Conservation (phyloP, 1,140 invertebrate genomes). For the Drosophila quadrilineata region DNA sequence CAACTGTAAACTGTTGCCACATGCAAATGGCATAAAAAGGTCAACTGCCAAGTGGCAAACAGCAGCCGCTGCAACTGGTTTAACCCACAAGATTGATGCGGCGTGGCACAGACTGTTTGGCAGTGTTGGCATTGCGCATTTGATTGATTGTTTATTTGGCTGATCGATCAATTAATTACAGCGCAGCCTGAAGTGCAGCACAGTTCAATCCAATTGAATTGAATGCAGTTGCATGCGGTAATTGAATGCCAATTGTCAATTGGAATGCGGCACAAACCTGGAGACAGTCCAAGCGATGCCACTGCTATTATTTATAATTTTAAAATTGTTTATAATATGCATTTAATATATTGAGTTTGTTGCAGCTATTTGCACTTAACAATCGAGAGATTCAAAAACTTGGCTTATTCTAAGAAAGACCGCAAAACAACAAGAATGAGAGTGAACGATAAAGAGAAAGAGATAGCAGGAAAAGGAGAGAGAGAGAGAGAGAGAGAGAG, state of each 20-base stretch:
- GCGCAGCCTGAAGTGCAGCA: conserved; percentile 14
- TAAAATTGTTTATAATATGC: conserved; percentile 14
- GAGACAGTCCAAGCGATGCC: neutral
- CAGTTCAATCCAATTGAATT: conserved; percentile 11
- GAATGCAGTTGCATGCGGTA: no score
- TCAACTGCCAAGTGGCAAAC: conserved; percentile 28
- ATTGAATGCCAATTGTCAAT: conserved; percentile 31
- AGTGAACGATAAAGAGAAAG: neutral
- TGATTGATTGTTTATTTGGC: conserved; percentile 28
- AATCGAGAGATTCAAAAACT: conserved; percentile 42
- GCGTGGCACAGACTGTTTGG: conserved; percentile 1
- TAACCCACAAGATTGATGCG: conserved; percentile 34
- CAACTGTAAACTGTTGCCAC: neutral
- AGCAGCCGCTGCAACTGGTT: conserved; percentile 9
- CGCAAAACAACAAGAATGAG: neutral
- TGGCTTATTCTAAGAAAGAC: conserved; percentile 22
- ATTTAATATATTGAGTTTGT: conserved; percentile 1
- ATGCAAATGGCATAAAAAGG: conserved; percentile 15
- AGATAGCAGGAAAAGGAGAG: neutral
- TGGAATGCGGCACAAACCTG: conserved; percentile 19
- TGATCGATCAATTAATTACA: conserved; percentile 35
- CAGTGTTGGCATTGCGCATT: conserved; percentile 1
- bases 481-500: neutral
- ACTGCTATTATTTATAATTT: no score
- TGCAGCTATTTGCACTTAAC: no score